Evolutionary conservation across 2,888 invertebrate genomes (phyloP).

Genomic region (Cosmopolites sordidus): DNA sequence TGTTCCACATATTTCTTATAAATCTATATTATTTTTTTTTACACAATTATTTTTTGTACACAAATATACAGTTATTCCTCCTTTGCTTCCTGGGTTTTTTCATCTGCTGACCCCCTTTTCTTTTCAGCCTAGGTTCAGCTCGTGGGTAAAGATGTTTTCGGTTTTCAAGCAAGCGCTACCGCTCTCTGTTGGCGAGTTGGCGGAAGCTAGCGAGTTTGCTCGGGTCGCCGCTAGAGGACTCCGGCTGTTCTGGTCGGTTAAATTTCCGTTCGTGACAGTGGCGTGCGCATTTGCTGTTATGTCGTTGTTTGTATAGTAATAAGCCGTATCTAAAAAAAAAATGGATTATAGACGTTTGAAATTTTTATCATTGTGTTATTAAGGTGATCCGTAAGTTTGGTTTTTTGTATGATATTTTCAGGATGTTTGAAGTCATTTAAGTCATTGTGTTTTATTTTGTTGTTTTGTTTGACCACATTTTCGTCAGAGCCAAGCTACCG

Average conservation of each 20-base stretch:
- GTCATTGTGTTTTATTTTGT: too few species aligned
- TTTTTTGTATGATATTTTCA: too few species aligned
- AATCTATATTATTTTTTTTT: neutral
- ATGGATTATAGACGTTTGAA: neutral
- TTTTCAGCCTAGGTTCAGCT: conserved; percentile 40
- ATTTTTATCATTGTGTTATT: too few species aligned
- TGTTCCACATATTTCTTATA: neutral
- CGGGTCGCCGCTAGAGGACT: conserved; percentile 67
- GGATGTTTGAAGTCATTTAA: too few species aligned
- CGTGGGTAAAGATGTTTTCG: conserved; percentile 49
- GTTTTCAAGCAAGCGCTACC: conserved; percentile 67
- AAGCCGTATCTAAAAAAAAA: conserved; percentile 55
- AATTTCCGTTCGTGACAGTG: conserved; percentile 17
- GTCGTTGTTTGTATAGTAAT: conserved; percentile 58
- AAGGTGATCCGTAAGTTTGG: too few species aligned
- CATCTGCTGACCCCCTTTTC: neutral
- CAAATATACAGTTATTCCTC: neutral
- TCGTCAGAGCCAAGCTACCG: too few species aligned
- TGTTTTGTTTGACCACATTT: too few species aligned
- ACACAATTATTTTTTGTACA: neutral
- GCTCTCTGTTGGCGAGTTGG: conserved; percentile 62
- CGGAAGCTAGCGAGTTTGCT: conserved; percentile 65
- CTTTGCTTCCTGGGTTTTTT: neutral
- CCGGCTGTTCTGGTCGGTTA: conserved; percentile 53
- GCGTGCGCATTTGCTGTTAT: conserved; percentile 36